Conservation (phyloP, 2,113 vertebrate genomes). For the Dromiciops gliroides region DNA sequence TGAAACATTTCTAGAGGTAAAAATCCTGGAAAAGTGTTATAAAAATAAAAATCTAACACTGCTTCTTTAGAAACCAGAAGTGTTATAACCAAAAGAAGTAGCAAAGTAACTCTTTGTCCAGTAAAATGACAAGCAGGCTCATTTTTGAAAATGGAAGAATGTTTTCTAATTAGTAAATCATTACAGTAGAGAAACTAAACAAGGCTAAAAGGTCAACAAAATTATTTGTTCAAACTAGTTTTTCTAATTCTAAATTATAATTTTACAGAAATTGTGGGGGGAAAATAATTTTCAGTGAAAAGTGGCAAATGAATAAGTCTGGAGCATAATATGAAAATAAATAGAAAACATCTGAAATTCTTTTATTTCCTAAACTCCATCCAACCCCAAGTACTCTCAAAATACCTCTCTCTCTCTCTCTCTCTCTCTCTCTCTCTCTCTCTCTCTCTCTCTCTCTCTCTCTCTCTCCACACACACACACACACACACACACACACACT, state of each 20-base stretch:
- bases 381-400: background rate
- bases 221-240: background rate
- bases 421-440: too few species aligned
- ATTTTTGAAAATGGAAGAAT: background rate
- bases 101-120: background rate
- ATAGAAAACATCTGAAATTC: background rate
- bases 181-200: background rate
- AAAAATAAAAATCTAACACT: background rate
- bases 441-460: too few species aligned
- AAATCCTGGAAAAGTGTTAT: background rate
- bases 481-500: background rate
- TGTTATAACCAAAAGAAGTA: background rate
- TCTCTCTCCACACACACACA: too few species aligned
- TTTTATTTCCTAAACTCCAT: background rate
- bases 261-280: background rate
- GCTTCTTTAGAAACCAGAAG: background rate
- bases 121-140: background rate
- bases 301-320: background rate
- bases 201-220: background rate
- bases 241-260: background rate
- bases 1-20: background rate
- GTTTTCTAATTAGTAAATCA: background rate
- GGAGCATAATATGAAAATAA: background rate
- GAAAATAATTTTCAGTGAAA: background rate
- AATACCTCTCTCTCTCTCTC: background rate